Base-by-base conservation (phyloP, 1,140 invertebrate genomes). In the Bombus consobrinus region DNA sequence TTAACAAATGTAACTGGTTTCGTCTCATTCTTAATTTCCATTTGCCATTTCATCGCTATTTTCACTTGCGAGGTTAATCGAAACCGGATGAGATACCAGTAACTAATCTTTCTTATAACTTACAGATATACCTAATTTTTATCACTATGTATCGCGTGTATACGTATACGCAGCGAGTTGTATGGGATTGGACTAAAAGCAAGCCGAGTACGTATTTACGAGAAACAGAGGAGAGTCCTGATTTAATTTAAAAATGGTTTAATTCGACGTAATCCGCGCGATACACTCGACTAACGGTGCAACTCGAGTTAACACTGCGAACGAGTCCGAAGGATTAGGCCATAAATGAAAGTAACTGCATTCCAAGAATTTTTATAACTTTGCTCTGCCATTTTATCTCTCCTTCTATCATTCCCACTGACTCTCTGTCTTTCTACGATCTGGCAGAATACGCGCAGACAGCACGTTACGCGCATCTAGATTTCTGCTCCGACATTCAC, bases 311-410 rank as follows among this genome's bases (percentile, higher is more conserved):
- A 81, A 83, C 74, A 62, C 74, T 79, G 81, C 74, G 88, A 81
- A 59, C n/a, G 79, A 85, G 68, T 81, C 76, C 75, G 66, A 90
- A 90, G 80, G 87, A 91, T 93, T 93, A 93, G 91, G 91, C 91
- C 92, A 89, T 88, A 87, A 92, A 93, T 87, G 92, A 93, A 93
- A 93, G 92, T 93, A 92, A 87, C 90, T 88, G 81, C 92, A 93
- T 92, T 92, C 92, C 84, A 41, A 37, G 74, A 81, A 91, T 92
- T 91, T 92, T 89, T 92, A 76, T 85, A 86, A 28, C 72, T 83
- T 72, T 91, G 81, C 86, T 74, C 72, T 81, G 75, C 74, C 85
- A 81, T 90, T 81, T 74, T 69, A 47, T 76, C 57, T 74, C 87
- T 90, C 80, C 85, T 69, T 69, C 73, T 81, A 77, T 59, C 57